Evolutionary conservation across 1,140 invertebrate genomes (phyloP), one percentile per base, ranked within the genome.

Genomic region (Drosophila miranda): DNA sequence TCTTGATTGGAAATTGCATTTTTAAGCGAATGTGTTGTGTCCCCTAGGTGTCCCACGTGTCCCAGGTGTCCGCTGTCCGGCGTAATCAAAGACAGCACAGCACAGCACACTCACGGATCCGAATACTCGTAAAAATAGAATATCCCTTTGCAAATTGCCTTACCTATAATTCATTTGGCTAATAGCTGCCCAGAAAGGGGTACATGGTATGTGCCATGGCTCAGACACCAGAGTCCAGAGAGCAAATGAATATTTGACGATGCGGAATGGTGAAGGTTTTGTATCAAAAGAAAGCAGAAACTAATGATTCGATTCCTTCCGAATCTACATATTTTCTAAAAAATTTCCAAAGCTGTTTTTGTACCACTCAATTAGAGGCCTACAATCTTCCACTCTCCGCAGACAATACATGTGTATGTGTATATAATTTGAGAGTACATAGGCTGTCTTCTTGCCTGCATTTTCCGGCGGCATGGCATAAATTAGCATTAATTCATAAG

Each of bases 401-500:
- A 26, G 45, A n/a, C 62, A 68, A 68, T 68, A 30, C 49, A 26
- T 1, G 19, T 19, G 19, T 6, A 6, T 6, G 6, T 26, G 26
- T 26, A 26, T 67, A 76, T 76, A 80, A 76, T 81, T 81, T 72
- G 43, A 26, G 57, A 19, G 19, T 19, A 19, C 19, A 19, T 19
- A 34, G 30, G 9, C 30, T 34, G 19, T 3, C 56, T 73, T 23
- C 59, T 63, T 34, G 46, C 42, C 78, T 81, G 64, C 78, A 82
- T 63, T 81, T 82, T 77, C 62, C 56, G 59, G 21, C 57, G 67
- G 79, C 79, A 82, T 82, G 61, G 79, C 79, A 82, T 82, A 82
- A 82, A 82, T 82, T 82, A 78, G 55, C 79, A 82, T 82, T 81
- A 74, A 74, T 82, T 81, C 74, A 82, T 81, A 81, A 81, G 68